Conservation (phyloP, 2,888 invertebrate genomes). For the Gryllus longicercus region DNA sequence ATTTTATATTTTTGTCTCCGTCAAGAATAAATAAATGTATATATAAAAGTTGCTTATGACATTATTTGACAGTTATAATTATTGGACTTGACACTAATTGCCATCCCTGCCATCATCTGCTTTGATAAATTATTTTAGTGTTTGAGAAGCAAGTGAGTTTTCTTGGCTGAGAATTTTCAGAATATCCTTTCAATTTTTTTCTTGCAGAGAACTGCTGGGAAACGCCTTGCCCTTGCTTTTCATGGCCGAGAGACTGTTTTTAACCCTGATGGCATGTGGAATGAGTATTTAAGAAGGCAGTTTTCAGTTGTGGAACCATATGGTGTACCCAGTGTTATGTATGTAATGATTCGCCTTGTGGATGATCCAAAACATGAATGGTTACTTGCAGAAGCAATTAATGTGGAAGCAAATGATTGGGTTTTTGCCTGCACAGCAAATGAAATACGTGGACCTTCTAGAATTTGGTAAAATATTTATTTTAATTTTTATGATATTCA, state of each 20-base stretch:
- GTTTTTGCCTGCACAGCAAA: conserved; percentile 70
- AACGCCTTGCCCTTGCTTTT: conserved; percentile 46
- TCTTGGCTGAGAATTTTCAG: too few species aligned
- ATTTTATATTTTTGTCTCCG: too few species aligned
- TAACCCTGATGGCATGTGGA: conserved; percentile 51
- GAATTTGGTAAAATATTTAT: conserved; percentile 50
- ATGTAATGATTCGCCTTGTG: conserved; percentile 62
- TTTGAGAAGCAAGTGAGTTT: too few species aligned
- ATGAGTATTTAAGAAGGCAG: conserved; percentile 49
- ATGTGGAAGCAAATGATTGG: conserved; percentile 71
- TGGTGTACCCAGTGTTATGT: conserved; percentile 44
- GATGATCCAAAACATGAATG: conserved; percentile 56
- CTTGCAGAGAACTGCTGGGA: conserved; percentile 47
- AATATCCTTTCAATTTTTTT: too few species aligned
- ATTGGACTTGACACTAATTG: too few species aligned
- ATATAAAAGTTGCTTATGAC: too few species aligned
- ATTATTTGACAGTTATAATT: too few species aligned
- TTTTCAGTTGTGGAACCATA: conserved; percentile 46
- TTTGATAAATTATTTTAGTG: too few species aligned
- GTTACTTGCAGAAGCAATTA: conserved; percentile 64
- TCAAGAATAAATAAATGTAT: too few species aligned
- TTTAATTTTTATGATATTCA: background rate
- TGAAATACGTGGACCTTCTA: conserved; percentile 51
- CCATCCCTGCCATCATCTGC: too few species aligned
- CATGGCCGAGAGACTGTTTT: conserved; percentile 42